Evolutionary conservation across 2,113 vertebrate species (phyloP).

Genomic region (crab-eating macaque (Macaca fascicularis)): DNA sequence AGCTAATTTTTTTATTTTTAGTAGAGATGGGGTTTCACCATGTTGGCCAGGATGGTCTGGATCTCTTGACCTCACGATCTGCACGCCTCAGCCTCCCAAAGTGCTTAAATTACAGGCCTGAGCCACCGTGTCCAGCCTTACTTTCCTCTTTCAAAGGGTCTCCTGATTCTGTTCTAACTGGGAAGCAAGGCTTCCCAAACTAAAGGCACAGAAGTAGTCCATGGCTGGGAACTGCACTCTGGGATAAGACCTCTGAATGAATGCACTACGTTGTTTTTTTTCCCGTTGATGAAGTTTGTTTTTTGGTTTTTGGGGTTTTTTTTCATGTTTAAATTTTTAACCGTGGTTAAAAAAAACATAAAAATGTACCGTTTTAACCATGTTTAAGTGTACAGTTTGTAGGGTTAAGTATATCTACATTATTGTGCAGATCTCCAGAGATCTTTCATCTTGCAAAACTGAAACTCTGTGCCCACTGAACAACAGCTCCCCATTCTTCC

Average conservation of each 20-base stretch:
- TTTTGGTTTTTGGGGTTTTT: slow-evolving; percentile 41
- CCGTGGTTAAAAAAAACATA: not conserved
- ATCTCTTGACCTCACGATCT: no score
- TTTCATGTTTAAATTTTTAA: not conserved
- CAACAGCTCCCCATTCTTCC: not conserved
- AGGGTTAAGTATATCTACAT: not conserved
- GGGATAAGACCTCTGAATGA: slow-evolving; percentile 48
- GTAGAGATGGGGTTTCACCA: no score
- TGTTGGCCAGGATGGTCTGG: no score
- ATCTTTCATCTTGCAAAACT: not conserved
- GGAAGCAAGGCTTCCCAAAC: not conserved
- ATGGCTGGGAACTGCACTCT: not conserved
- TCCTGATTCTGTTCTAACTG: not conserved
- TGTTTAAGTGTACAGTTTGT: not conserved
- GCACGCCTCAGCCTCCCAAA: no score
- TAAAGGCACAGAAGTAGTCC: not conserved
- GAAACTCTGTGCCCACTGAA: not conserved
- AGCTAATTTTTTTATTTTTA: no score
- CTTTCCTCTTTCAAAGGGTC: not conserved
- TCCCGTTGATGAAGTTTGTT: not conserved
- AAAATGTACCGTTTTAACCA: not conserved
- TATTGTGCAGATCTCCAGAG: not conserved
- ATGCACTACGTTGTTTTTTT: not conserved
- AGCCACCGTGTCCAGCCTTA: rapidly evolving
- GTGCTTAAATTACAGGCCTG: no score